These are phyloP conservation scores for Phrynocephalus vlangalii DNA, from an alignment of 2,797 vertebrate genomes.

Conservation along the genomic window DNA sequence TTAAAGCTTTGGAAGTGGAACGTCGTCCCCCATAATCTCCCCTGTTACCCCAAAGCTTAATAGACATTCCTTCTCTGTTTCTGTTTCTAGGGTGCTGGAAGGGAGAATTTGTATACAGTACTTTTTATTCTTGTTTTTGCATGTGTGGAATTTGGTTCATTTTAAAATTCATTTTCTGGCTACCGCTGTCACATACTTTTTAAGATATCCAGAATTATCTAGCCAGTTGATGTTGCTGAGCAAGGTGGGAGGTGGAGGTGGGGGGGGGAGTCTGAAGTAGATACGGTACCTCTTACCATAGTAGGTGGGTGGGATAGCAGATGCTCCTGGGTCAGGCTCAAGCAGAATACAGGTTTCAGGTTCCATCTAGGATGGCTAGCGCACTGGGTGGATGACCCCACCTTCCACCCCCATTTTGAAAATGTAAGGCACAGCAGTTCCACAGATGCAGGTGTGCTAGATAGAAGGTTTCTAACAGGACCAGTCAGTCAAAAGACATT, in stretches of 20 bases:
- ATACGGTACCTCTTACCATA: not conserved
- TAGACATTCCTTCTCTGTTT: no score
- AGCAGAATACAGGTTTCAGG: not conserved
- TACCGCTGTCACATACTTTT: not conserved
- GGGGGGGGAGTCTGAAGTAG: not conserved
- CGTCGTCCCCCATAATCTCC: no score
- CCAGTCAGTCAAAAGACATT: no score
- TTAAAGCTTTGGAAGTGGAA: not conserved
- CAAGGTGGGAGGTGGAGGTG: not conserved
- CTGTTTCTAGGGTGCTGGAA: not conserved
- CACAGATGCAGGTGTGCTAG: no score
- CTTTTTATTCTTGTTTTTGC: not conserved
- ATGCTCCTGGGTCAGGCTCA: not conserved
- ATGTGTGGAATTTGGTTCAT: not conserved
- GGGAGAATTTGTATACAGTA: no score
- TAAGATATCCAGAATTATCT: not conserved
- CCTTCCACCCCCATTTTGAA: no score
- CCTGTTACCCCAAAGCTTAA: not conserved
- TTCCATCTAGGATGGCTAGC: not conserved
- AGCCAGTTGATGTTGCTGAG: not conserved
- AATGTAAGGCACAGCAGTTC: not conserved
- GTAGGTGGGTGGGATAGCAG: not conserved
- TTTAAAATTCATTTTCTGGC: not conserved
- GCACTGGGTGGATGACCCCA: not conserved
- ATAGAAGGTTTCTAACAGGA: no score